Evolutionary conservation across 1,140 invertebrate genomes (phyloP).

Genomic region (Steinernema khuongi): DNA sequence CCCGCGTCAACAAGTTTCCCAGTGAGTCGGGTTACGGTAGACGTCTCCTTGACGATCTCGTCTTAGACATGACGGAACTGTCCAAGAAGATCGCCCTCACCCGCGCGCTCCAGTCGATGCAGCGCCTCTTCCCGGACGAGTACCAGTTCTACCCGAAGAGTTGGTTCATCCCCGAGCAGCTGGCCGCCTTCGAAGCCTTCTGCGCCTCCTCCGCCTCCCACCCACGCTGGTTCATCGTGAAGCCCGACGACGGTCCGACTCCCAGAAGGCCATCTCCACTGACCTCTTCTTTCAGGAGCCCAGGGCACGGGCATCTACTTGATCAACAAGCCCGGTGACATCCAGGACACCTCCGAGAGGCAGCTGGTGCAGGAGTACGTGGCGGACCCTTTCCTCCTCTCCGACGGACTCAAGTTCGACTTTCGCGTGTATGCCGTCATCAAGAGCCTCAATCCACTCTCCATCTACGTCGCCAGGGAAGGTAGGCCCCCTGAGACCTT

Average conservation of each 20-base stretch:
- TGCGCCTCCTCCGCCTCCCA: slow-evolving; percentile 45
- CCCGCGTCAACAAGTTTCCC: slow-evolving; percentile 60
- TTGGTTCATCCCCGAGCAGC: slow-evolving; percentile 63
- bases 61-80: slow-evolving; percentile 61
- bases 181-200: slow-evolving; percentile 57
- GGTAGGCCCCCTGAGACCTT: slow-evolving; percentile 25
- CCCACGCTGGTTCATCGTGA: slow-evolving; percentile 62
- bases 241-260: slow-evolving; percentile 60
- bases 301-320: slow-evolving; percentile 64
- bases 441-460: slow-evolving; percentile 61
- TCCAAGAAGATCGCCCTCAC: slow-evolving; percentile 62
- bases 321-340: slow-evolving; percentile 59
- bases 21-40: slow-evolving; percentile 44
- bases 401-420: slow-evolving; percentile 63
- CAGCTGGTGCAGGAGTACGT: slow-evolving; percentile 63
- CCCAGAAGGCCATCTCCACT: not conserved
- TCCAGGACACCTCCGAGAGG: slow-evolving; percentile 43
- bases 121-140: slow-evolving; percentile 61
- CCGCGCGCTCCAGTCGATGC: slow-evolving; percentile 61
- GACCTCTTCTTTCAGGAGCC: slow-evolving; percentile 56
- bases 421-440: slow-evolving; percentile 63
- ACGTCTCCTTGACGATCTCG: not conserved
- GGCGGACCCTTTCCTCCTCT: slow-evolving; percentile 60
- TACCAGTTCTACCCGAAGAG: slow-evolving; percentile 63
- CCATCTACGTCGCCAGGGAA: slow-evolving; percentile 62